These are phyloP conservation scores for Calliopsis andreniformis DNA, from an alignment of 1,140 invertebrate genomes.

Conservation along the genomic window DNA sequence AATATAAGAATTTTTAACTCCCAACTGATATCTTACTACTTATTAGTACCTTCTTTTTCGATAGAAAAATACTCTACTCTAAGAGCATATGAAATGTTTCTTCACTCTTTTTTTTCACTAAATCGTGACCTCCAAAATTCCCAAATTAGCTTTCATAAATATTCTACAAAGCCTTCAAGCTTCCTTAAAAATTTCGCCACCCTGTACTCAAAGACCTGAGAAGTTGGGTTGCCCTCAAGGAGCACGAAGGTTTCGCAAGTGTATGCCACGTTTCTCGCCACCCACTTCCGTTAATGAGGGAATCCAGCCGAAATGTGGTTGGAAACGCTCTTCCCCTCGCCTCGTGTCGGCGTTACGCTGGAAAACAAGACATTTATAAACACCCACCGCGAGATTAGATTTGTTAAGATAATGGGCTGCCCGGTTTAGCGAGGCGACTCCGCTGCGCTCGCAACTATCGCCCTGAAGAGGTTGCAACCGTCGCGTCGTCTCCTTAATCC, in stretches of 20 bases:
- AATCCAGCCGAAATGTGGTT: conserved; percentile 26
- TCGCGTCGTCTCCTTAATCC: conserved; percentile 73
- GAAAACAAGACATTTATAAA: conserved; percentile 83
- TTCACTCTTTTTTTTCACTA: no score
- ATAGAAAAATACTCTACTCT: no score
- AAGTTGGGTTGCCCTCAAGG: not conserved
- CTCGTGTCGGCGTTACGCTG: conserved; percentile 62
- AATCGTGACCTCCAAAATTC: no score
- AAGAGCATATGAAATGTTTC: no score
- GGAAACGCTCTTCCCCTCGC: conserved; percentile 39
- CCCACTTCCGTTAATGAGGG: conserved; percentile 44
- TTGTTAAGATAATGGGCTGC: conserved; percentile 81
- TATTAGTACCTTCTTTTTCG: no score
- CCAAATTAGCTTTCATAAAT: no score
- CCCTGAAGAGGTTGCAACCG: conserved; percentile 62
- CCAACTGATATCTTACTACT: no score
- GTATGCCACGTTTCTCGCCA: conserved; percentile 20
- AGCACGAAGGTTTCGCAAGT: not conserved
- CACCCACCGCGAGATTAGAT: conserved; percentile 81
- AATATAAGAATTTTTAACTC: no score
- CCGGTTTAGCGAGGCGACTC: conserved; percentile 68
- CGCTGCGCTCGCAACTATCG: conserved; percentile 54
- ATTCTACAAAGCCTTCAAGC: no score
- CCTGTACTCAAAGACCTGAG: no score
- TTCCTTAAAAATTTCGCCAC: not conserved